Conservation (phyloP, 1,140 invertebrate genomes). For the Drosophila mojavensis region DNA sequence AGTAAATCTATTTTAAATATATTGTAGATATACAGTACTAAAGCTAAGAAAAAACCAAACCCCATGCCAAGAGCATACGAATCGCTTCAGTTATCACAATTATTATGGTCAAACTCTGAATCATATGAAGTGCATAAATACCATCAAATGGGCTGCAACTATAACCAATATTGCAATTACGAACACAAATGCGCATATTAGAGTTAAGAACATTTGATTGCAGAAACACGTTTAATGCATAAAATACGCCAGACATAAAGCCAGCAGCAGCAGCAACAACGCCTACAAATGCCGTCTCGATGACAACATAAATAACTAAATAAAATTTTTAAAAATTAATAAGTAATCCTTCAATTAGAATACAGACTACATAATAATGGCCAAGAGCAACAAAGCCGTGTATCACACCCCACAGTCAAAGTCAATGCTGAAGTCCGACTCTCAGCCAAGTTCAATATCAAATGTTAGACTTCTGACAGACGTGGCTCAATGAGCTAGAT, state of each 20-base stretch:
- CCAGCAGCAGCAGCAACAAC: slow-evolving; percentile 5
- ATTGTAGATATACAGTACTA: too few species aligned
- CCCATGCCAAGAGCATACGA: too few species aligned
- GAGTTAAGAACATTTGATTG: slow-evolving; percentile 53
- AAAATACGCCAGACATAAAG: slow-evolving; percentile 50
- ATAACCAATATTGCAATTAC: slow-evolving; percentile 1
- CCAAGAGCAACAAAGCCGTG: not conserved
- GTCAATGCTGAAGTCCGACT: slow-evolving; percentile 20
- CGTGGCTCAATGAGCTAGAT: slow-evolving; percentile 17
- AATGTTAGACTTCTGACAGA: slow-evolving; percentile 57
- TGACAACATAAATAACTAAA: slow-evolving; percentile 72
- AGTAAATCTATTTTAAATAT: too few species aligned
- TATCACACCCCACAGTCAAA: slow-evolving; percentile 48
- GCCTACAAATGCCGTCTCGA: slow-evolving; percentile 50
- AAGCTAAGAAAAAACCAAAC: too few species aligned
- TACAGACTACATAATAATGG: slow-evolving; percentile 47
- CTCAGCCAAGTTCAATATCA: slow-evolving; percentile 76
- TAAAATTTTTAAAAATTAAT: slow-evolving; percentile 65
- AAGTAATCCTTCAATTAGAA: slow-evolving; percentile 75
- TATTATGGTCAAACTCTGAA: too few species aligned
- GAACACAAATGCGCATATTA: slow-evolving; percentile 51
- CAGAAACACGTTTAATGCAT: slow-evolving; percentile 67
- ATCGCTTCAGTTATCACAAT: too few species aligned
- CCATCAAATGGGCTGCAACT: slow-evolving; percentile 4
- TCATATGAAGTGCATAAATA: slow-evolving; percentile 47